Conservation (phyloP, 2,113 vertebrate genomes). For the Sinosuthora webbiana region DNA sequence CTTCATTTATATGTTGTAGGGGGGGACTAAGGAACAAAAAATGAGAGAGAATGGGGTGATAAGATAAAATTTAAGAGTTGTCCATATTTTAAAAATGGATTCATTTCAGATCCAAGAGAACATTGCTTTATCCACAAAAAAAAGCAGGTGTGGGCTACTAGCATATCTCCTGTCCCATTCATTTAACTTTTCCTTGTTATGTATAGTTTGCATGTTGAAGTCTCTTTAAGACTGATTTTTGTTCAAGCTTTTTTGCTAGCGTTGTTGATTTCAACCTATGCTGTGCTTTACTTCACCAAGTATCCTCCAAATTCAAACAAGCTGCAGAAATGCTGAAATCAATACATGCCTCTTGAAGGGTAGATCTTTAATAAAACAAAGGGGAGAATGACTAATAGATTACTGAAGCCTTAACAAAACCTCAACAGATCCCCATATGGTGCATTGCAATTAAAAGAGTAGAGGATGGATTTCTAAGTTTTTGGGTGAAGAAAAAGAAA, state of each 20-base stretch:
- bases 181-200: background rate
- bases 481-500: conserved; percentile 30
- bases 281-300: conserved; percentile 40
- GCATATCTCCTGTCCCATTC: background rate
- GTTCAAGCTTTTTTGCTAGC: background rate
- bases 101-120: background rate
- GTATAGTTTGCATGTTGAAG: background rate
- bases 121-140: background rate
- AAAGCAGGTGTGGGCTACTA: background rate
- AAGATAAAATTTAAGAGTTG: background rate
- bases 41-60: background rate
- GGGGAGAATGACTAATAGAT: conserved; percentile 52
- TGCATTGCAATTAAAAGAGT: conserved; percentile 63
- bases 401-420: conserved; percentile 64
- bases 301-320: conserved; percentile 31
- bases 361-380: conserved; percentile 66
- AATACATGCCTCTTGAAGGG: conserved; percentile 58
- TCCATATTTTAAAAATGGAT: background rate
- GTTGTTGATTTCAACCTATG: background rate
- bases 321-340: conserved; percentile 61
- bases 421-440: conserved; percentile 69
- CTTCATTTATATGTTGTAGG: background rate
- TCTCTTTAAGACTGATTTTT: background rate
- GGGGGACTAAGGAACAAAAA: background rate
- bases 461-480: conserved; percentile 66